A percentile compares a stretch with the other conserved stretches of the same genome.
phyloP scores from a whole-genome alignment of 2,113 vertebrate genomes.

The Rhadina sibilatrix region DNA sequence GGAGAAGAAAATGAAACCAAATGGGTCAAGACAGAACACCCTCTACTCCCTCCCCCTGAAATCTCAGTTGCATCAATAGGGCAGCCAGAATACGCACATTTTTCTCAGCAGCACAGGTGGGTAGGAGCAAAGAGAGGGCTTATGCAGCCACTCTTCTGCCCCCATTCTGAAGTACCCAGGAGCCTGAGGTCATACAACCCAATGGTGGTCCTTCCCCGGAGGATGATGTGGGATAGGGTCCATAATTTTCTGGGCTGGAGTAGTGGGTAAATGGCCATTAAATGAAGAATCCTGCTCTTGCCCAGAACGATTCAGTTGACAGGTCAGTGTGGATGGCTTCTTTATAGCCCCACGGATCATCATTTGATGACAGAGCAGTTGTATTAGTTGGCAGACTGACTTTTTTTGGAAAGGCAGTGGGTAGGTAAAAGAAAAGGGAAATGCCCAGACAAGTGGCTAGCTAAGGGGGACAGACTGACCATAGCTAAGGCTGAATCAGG shows the following conservation, averaged over 20 bases:
- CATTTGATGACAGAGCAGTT: slow-evolving; percentile 24
- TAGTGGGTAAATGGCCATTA: slow-evolving; percentile 38
- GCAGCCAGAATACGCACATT: slow-evolving; percentile 47
- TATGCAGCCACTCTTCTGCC: neutral
- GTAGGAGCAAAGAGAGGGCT: slow-evolving; percentile 7
- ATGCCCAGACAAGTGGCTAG: neutral
- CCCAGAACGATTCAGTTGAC: slow-evolving; percentile 46
- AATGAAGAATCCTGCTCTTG: slow-evolving; percentile 57
- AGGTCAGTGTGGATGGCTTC: slow-evolving; percentile 50
- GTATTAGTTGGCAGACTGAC: neutral
- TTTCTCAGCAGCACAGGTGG: slow-evolving; percentile 45
- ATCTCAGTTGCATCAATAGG: neutral
- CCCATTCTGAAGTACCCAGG: slow-evolving; percentile 22
- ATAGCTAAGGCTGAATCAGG: neutral
- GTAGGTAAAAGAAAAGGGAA: neutral
- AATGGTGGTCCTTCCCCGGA: slow-evolving; percentile 38
- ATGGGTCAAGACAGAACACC: neutral
- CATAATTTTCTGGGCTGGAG: slow-evolving; percentile 41
- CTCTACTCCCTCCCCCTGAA: slow-evolving; percentile 10
- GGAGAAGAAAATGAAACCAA: neutral
- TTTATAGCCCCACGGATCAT: slow-evolving; percentile 46
- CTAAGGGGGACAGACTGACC: neutral
- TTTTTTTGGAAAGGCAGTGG: slow-evolving; percentile 24
- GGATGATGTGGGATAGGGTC: slow-evolving; percentile 18
- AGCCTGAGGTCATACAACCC: slow-evolving; percentile 16